Base-by-base conservation (phyloP, 2,888 invertebrate genomes). In the Trichopria drosophilae region DNA sequence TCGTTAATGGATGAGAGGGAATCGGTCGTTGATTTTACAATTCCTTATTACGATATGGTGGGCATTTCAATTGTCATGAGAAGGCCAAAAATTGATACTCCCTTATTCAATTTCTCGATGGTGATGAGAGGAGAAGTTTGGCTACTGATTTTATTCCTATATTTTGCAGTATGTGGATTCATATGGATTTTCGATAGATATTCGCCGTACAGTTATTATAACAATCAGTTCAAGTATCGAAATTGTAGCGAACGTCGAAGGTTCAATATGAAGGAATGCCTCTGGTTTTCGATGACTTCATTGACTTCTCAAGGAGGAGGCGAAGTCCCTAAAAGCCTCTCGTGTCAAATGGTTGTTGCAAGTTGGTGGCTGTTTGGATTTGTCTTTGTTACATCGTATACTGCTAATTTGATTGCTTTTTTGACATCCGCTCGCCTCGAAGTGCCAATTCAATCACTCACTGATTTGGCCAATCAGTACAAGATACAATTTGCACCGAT, bases 331-430 rank as follows among this genome's bases (percentile, higher is more conserved):
- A 94, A 95, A 74, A 97, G 97, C 75, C 80, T 97, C 1, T 96
- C 96, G 0, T 97, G 97, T 0, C 82, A 96, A 42, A 78, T 98
- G n/a, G 88, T 98, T 0, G 97, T 97, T 0, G 97, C 97, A 2
- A 96, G 96, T 0, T 97, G 96, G 97, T 98, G 98, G 98, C 79
- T 98, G 16, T 98, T 98, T 77, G 96, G 97, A 0, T 98, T 98
- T 75, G 97, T 98, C 71, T 94, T 98, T 59, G 96, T 98, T 71
- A 97, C 98, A 3, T 96, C 96, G 0, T 98, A 98, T 77, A 98
- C 98, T 0, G 98, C 98, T 1, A 98, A 98, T 76, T 81, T 98
- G 68, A 97, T 98, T 2, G 98, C 98, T 1, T 97, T 97, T 73
- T 80, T 98, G 48, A 98, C 98, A 0, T 92, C 93, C 0, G 94